Percentiles rank a stretch among this genome's conserved stretches.
Conservation (phyloP, 2,113 vertebrate genomes). For the Lophotis ruficrista region DNA sequence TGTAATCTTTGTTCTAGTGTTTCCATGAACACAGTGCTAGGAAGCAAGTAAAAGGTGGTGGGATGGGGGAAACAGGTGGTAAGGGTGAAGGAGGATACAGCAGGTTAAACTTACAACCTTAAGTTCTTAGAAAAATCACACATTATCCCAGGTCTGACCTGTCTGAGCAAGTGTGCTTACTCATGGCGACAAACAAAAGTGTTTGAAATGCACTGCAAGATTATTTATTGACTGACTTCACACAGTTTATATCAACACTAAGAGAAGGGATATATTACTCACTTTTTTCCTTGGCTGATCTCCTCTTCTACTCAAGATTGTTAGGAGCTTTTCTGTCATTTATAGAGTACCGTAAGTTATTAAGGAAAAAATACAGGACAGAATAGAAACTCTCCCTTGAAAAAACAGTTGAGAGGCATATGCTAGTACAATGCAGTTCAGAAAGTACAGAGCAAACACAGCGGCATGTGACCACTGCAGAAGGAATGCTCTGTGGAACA, state of each 20-base stretch:
- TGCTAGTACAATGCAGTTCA: neutral
- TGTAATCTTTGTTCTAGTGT: conserved; percentile 25
- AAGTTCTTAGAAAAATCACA: conserved; percentile 49
- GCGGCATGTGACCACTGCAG: neutral
- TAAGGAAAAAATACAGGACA: neutral
- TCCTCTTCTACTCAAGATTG: neutral
- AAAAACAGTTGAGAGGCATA: neutral
- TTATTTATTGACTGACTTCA: conserved; percentile 55
- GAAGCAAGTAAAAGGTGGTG: neutral
- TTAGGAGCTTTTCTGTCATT: conserved; percentile 34
- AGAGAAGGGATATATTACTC: conserved; percentile 14
- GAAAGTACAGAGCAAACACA: neutral
- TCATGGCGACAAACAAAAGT: neutral
- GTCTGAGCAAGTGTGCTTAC: conserved; percentile 21
- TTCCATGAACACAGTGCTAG: conserved; percentile 1
- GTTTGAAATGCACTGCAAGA: conserved; percentile 1
- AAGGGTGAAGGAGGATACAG: neutral
- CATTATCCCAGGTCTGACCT: conserved; percentile 7
- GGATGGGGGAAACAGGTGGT: neutral
- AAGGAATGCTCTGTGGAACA: conserved; percentile 36
- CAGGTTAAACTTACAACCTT: conserved; percentile 3
- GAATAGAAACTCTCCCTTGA: neutral
- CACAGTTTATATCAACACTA: conserved; percentile 20
- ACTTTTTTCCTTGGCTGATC: conserved; percentile 15
- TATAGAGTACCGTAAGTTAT: neutral